Base-by-base conservation (phyloP, 37 sponge, comb jelly and placozoan genomes). In the Corticium candelabrum region DNA sequence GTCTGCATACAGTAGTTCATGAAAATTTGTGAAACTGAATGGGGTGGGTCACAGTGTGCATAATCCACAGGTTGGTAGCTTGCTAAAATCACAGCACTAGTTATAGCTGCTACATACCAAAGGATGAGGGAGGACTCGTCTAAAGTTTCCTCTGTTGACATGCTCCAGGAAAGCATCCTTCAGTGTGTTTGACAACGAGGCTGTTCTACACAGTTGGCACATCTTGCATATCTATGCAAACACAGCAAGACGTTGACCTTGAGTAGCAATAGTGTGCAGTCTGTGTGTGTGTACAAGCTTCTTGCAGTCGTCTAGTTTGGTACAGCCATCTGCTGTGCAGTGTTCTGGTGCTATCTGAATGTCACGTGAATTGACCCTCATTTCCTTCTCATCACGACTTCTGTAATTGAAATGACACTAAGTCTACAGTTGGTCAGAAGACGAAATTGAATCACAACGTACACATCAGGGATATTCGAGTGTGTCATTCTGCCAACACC, bases 131-230 rank as follows among this genome's bases (percentile, higher is more conserved):
- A 79, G 37, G 11, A 88, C 43, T 79, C 90, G 41, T 1, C 27
- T 27, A 76, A 83, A 89, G 74, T 80, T 83, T 15, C 90, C 40
- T 2, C 90, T 62, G 11, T 73, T 69, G 2, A 83, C 41, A 56
- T 85, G 86, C 36, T 89, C 90, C 36, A 89, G 81, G 56, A 89
- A 86, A 0, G 87, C 90, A 7, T 41, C 41, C 75, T 89, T 86
- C 33, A 89, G 75, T 0, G 50, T 56, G 21, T 77, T 41, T 1
- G 86, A 29, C 3, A 68, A 37, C 34, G 79, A 37, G 36, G 67
- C 7, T 1, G 35, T 57, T 21, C 27, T 68, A 80, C 90, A 89
- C 2, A 41, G 37, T 3, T 67, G 33, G 43, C 90, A 89, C 41
- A 89, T 67, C 37, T 57, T 37, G 37, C 90, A 89, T 2, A 76